Base-by-base conservation (phyloP, 2,113 vertebrate genomes). In the Malurus melanocephalus region DNA sequence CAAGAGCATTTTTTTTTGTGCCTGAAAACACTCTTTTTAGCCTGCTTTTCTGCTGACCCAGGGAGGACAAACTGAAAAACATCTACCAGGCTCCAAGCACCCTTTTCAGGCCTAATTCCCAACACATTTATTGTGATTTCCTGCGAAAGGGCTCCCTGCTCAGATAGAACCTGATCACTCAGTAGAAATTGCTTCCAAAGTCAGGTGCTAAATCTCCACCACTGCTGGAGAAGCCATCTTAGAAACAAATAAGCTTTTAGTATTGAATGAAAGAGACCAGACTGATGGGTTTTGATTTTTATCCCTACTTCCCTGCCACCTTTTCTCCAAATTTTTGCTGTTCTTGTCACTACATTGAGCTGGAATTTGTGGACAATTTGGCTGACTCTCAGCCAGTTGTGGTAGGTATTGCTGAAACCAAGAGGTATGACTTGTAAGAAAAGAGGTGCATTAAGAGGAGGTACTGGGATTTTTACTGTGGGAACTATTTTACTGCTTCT, bases 361-460 rank as follows among this genome's bases (percentile, higher is more conserved):
- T 90, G 57, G 57, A 42, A 59, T 93, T 84, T 80, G 15, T 80
- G 65, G 80, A 68, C n/a, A 23, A 48, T 61, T 88, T 57, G 43
- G 5, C 22, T 75, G 38, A 9, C 10, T 8, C 24, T 80, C 42
- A 65, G 42, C 42, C 27, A 12, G 13, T 32, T 60, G 57, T 71
- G 43, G 38, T 61, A 73, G 64, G 23, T 83, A 40, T 33, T 73
- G 74, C 51, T 77, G 73, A 61, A 90, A 61, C 43, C 33, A 66
- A 45, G 51, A 61, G 22, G 27, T 73, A 38, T 45, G 7, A 52
- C 16, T 80, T 80, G 28, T 38, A 38, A 38, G 38, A 68, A 28
- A 60, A 66, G 23, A 55, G 21, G 12, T 60, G 51, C 51, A 65
- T 10, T 49, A 59, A 77, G 23, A 68, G 21, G 19, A 35, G 35